phyloP scores from a whole-genome alignment of 2,113 vertebrate genomes.

The Pollimyrus isidori region DNA sequence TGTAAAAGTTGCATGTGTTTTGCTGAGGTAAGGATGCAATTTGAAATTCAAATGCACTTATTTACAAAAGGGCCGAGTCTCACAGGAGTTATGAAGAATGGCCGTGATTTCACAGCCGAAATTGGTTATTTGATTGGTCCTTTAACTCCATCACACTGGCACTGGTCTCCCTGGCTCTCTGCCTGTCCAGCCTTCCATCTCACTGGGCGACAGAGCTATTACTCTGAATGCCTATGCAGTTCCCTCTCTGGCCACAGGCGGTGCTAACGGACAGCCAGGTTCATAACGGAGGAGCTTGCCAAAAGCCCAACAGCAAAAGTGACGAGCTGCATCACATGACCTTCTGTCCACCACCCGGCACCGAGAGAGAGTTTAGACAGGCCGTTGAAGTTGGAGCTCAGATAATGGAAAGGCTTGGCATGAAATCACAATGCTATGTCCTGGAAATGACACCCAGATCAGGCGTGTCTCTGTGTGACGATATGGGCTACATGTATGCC shows the following conservation, averaged over 20 bases:
- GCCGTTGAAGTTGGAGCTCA: background rate
- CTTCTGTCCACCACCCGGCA: background rate
- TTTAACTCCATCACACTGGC: background rate
- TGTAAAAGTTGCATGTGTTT: background rate
- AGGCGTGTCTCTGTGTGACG: background rate
- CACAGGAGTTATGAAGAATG: background rate
- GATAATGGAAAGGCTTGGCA: background rate
- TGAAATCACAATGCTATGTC: background rate
- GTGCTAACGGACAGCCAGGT: background rate
- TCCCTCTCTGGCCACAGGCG: slow-evolving; percentile 24
- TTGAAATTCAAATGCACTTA: background rate
- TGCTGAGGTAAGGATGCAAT: background rate
- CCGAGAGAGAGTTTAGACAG: background rate
- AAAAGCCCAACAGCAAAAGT: background rate
- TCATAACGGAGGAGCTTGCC: background rate
- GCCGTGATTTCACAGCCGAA: background rate
- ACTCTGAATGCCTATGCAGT: slow-evolving; percentile 41
- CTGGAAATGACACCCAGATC: background rate
- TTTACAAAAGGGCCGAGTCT: background rate
- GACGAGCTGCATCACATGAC: background rate
- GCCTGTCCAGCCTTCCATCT: slow-evolving; percentile 25
- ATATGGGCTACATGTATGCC: background rate
- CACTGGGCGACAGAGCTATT: slow-evolving; percentile 47
- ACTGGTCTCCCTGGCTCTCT: background rate
- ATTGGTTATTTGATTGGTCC: background rate